A percentile compares a stretch with the other conserved stretches of the same genome.
Evolutionary conservation across 2,797 vertebrate genomes (phyloP).

Genomic region (Lepus oiostolus): DNA sequence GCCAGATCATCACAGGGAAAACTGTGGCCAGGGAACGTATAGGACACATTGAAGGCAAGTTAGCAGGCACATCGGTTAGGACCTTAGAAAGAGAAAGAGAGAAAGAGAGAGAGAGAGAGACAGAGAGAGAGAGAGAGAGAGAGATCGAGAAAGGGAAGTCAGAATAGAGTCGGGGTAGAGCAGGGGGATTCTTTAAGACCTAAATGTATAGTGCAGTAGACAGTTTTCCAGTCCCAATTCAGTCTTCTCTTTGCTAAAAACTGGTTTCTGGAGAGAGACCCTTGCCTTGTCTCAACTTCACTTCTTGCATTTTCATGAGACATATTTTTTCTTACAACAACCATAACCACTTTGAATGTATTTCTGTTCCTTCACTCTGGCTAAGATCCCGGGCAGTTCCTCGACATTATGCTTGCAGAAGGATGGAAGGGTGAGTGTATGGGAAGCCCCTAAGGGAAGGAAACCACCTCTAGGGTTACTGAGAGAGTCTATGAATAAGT

Average conservation of each 20-base stretch:
- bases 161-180: not conserved
- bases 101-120: not conserved
- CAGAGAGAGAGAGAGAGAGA: not conserved
- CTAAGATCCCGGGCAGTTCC: not conserved
- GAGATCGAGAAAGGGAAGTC: not conserved
- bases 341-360: not conserved
- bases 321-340: not conserved
- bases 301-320: not conserved
- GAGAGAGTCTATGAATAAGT: not conserved
- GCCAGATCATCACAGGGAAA: not conserved
- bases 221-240: not conserved
- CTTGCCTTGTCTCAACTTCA: not conserved
- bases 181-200: not conserved
- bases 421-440: no score
- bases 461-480: not conserved
- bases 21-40: not conserved
- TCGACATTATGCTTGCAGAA: not conserved
- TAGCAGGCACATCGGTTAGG: not conserved
- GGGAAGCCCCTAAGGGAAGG: not conserved
- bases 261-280: not conserved
- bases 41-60: not conserved
- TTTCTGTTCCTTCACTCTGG: not conserved
- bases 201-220: not conserved
- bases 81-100: no score
- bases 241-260: not conserved